Base-by-base conservation (phyloP, 2,113 vertebrate species). In the Gambusia affinis region DNA sequence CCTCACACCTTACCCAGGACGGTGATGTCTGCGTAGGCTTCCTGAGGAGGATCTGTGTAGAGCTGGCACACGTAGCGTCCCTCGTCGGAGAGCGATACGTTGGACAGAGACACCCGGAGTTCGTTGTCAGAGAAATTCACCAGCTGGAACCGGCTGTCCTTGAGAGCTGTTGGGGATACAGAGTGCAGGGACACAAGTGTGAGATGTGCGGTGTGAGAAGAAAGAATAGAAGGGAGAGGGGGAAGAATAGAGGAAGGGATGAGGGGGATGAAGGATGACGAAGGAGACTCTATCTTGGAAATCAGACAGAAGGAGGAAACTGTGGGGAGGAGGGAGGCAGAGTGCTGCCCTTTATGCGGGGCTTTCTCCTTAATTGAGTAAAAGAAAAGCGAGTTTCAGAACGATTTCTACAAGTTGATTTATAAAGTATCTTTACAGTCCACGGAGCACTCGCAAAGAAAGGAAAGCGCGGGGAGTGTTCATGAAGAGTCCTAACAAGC, bases 61-160 rank as follows among this genome's bases (percentile, higher is more conserved):
- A 99, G 97, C 93, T 99, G 98, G 94, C 98, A 99, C 85, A 98
- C 97, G 70, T 99, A 99, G 85, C 96, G 94, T 73, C 98, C 98
- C 84, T 99, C 98, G 15, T 99, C 98, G 67, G 96, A 96, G 83
- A 99, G 94, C 39, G 98, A 98, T 93, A 99, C 98, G 19, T 99
- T 99, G n/a, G 98, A 98, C 94, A 99, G 87, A 5, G 97, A 99
- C 82, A 99, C 98, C 51, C 95, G 95, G 75, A 99, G 96, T 92
- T 99, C 98, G 47, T 97, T 99, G 96, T 97, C 98, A 72, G 98
- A 97, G 95, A 99, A 99, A 95, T 99, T 99, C 93, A 99, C 97
- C 95, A 99, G 92, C 96, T 99, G 98, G 94, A 99, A 99, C 87
- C 98, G 95, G 94, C 96, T 97, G 95, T 99, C 98, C 94, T 99